Evolutionary conservation across 2,888 invertebrate genomes (phyloP), one percentile per base, ranked within the genome.

Genomic region (Cosmopolites sordidus): DNA sequence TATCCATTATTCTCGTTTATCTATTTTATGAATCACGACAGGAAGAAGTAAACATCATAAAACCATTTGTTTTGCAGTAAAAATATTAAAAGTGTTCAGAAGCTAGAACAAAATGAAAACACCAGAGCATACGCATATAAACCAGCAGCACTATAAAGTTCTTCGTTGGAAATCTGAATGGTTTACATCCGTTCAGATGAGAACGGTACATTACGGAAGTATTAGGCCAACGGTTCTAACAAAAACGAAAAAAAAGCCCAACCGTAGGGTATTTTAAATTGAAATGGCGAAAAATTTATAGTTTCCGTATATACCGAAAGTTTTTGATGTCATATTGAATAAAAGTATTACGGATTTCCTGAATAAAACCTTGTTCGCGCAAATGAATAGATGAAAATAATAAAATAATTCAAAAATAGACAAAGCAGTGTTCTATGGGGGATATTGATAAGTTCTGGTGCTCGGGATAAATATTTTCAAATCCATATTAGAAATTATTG

Each of bases 171-270:
- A 48, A 39, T 12, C 18, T 43, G 49, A 50, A 50, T 50, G 27
- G 43, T 43, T 50, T 14, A 44, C 49, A 50, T 50, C 49, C 49
- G 43, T 33, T 33, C 33, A n/a, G n/a, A 33, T 33, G n/a, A 33
- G 33, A 33, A 33, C 33, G 33, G 33, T 33, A 33, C 33, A 33
- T 33, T 33, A 33, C 33, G 33, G 33, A 33, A 33, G n/a, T 33
- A 3, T 12, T 22, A 11, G 33, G 11, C 5, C 8, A 12, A 12
- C 12, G 33, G n/a, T 33, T 33, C 11, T 9, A 33, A 12, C 33
- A 22, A 22, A 22, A 22, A 22, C 22, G 8, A n/a, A n/a, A n/a
- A 12, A 33, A 33, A 33, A 33, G 11, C n/a, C 11, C 12, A 4
- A 33, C 33, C 12, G 12, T 9, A 5, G 33, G 8, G n/a, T 33